Conservation (phyloP, 2,797 vertebrate species). For the Taenioides sp. region DNA sequence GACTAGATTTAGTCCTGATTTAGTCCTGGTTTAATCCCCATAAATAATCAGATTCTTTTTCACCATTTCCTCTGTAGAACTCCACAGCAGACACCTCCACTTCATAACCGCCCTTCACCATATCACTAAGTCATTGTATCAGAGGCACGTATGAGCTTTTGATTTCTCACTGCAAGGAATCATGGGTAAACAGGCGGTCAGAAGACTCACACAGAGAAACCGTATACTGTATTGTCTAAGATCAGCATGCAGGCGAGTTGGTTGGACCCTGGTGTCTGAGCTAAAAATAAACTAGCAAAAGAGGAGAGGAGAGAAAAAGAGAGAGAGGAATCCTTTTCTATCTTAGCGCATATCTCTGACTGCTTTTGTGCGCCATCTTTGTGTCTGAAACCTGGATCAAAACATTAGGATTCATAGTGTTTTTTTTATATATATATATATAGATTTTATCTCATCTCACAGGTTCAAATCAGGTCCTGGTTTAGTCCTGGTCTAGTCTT, state of each 20-base stretch:
- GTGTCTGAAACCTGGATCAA: background rate
- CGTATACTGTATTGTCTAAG: conserved; percentile 38
- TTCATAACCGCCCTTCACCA: background rate
- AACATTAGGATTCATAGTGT: background rate
- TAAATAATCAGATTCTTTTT: background rate
- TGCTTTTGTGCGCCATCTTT: conserved; percentile 37
- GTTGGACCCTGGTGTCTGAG: conserved; percentile 55
- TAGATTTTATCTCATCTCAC: background rate
- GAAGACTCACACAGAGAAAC: conserved; percentile 10
- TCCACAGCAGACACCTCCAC: background rate
- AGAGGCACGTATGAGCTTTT: background rate
- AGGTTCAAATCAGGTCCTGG: background rate
- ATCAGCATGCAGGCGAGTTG: conserved; percentile 60
- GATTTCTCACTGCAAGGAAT: conserved; percentile 7
- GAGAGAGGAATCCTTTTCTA: conserved; percentile 41
- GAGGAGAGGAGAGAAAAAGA: conserved; percentile 14
- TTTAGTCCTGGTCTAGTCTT: too few relatives aligned
- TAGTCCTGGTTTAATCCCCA: too few relatives aligned
- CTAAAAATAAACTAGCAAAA: conserved; percentile 75
- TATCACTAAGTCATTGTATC: background rate
- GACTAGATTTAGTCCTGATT: too few relatives aligned
- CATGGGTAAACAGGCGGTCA: conserved; percentile 3
- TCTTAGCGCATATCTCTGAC: conserved; percentile 33
- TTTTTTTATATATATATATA: background rate
- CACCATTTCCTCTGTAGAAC: background rate